Evolutionary conservation across 2,888 invertebrate genomes (phyloP).

Genomic region (Glyphotaelius pellucidus): DNA sequence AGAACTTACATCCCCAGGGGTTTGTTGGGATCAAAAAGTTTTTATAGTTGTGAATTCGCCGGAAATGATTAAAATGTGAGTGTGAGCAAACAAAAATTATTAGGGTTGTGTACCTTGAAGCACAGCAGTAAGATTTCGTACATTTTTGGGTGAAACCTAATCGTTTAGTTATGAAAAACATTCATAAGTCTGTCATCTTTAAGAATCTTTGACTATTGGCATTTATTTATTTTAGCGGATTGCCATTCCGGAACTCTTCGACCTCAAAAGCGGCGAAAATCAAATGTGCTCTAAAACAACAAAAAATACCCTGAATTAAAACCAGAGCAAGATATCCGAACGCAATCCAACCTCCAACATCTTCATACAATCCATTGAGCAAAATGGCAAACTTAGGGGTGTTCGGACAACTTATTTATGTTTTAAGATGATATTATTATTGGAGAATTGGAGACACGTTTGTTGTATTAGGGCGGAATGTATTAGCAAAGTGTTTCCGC

Average conservation of each 20-base stretch:
- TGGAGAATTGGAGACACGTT: conserved; percentile 14
- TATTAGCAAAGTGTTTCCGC: conserved; percentile 47
- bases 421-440: conserved; percentile 17
- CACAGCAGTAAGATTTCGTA: too few species aligned
- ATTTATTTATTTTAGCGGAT: background rate
- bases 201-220: background rate
- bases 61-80: too few species aligned
- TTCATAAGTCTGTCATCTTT: background rate
- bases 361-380: background rate
- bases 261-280: conserved; percentile 12
- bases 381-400: background rate
- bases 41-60: too few species aligned
- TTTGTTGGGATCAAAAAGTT: too few species aligned
- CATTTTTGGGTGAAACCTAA: too few species aligned
- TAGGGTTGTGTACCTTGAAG: too few species aligned
- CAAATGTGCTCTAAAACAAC: conserved; percentile 24
- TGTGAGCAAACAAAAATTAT: too few species aligned
- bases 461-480: conserved; percentile 43
- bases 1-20: too few species aligned
- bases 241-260: conserved; percentile 34
- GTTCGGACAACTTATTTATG: background rate
- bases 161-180: too few species aligned
- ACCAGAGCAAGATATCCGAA: conserved; percentile 20
- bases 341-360: background rate
- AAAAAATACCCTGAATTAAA: background rate